Percentiles rank a stretch among this genome's conserved stretches.
Evolutionary conservation across 2,888 invertebrate genomes (phyloP).

Genomic region (Acronicta alni): DNA sequence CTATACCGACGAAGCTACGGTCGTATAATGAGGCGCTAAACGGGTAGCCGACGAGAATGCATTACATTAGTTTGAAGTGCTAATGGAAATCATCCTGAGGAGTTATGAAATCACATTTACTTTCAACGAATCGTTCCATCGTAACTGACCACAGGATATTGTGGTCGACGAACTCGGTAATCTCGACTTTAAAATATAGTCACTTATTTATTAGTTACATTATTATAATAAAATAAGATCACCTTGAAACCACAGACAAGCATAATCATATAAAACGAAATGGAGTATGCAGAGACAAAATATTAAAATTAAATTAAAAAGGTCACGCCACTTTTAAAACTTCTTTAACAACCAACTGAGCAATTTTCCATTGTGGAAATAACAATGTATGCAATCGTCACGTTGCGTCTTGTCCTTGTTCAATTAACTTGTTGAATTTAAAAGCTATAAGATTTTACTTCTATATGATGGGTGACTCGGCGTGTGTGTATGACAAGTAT

Average conservation of each 20-base stretch:
- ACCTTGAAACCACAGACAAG: conserved; percentile 19
- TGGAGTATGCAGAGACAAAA: conserved; percentile 14
- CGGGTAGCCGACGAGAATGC: conserved; percentile 4
- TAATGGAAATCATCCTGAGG: conserved; percentile 12
- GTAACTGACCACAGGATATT: conserved; percentile 7
- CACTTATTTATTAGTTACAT: background rate
- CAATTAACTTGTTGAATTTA: too few species aligned
- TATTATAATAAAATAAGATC: conserved; percentile 22
- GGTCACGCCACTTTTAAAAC: conserved; percentile 12
- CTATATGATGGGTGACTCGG: too few species aligned
- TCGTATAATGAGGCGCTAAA: conserved; percentile 10
- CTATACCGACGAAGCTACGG: conserved; percentile 8
- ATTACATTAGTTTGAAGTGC: conserved; percentile 14
- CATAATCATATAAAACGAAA: conserved; percentile 9
- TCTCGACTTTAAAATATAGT: conserved; percentile 19
- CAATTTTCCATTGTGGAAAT: conserved; percentile 2
- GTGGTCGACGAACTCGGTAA: background rate
- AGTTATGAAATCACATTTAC: conserved; percentile 37
- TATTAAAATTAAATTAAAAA: conserved; percentile 27
- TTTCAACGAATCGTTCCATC: conserved; percentile 8
- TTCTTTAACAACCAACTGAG: conserved; percentile 2
- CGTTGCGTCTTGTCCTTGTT: conserved; percentile 1
- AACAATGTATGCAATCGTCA: background rate
- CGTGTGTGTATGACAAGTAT: too few species aligned
- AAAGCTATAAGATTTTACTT: too few species aligned